Conservation (phyloP, 53 echinoderm and acorn worm genomes). For the Echinarachnius parma region DNA sequence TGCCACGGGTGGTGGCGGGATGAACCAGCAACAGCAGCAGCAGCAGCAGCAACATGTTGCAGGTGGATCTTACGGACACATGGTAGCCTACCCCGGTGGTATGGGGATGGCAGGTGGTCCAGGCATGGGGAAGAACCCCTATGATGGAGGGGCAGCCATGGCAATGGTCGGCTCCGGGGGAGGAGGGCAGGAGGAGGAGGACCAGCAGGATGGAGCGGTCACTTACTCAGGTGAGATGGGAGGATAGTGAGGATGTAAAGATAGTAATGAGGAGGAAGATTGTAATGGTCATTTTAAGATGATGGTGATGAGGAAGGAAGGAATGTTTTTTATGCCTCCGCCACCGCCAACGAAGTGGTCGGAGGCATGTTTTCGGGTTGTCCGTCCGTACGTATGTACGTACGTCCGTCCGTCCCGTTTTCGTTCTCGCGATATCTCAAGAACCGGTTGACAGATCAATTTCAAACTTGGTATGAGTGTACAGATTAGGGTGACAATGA, state of each 20-base stretch:
- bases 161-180: neutral
- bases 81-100: neutral
- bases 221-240: neutral
- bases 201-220: conserved; percentile 20
- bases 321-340: neutral
- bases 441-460: too few species aligned
- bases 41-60: neutral
- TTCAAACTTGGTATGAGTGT: too few species aligned
- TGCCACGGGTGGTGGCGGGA: neutral
- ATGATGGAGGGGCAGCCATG: neutral
- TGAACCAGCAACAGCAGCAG: neutral
- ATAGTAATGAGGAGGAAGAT: too few species aligned
- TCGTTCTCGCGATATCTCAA: too few species aligned
- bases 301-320: conserved; percentile 4
- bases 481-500: too few species aligned
- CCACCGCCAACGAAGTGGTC: too few species aligned
- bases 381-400: too few species aligned
- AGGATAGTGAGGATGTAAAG: too few species aligned
- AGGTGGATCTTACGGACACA: neutral
- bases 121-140: neutral
- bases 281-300: too few species aligned
- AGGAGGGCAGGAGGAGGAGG: conserved; percentile 13
- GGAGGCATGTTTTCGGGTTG: too few species aligned
- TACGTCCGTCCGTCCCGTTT: too few species aligned
- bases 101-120: neutral